Evolutionary conservation across 2,888 invertebrate genomes (phyloP), one percentile per base, ranked within the genome.

Genomic region (Eledona agricola): DNA sequence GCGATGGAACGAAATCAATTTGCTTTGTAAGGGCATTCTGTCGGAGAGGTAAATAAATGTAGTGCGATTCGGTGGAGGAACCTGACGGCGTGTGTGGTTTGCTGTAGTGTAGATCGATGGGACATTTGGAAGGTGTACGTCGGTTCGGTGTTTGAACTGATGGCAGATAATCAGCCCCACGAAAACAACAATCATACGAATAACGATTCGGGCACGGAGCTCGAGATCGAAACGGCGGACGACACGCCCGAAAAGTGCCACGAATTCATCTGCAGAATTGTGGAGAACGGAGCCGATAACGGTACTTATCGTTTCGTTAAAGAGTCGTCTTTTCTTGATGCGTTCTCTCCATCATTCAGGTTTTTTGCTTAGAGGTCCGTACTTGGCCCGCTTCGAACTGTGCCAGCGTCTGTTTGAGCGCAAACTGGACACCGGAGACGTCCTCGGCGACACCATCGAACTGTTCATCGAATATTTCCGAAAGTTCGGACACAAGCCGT

Each of bases 401-500:
- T 86, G 85, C 78, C 83, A 79, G 66, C 81, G 82, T 58, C 80
- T 86, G 69, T 78, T 78, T 4, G 77, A 79, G 25, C 75, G 78
- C 5, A 79, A 81, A 3, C 67, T 79, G 49, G 81, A 85, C 65
- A 81, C 84, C 0, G 67, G 54, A 7, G 74, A 77, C 38, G 69
- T 85, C 4, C 72, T 85, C 11, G 88, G 88, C 0, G 84, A 87
- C 65, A 81, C 84, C 7, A 77, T 84, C 6, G 85, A 88, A 12
- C 74, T 90, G 17, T 83, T 94, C 71, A 79, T 88, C 54, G 86
- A 89, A 63, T 96, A 94, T 77, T 89, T 91, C 62, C 71, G 79
- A 26, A 81, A 84, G 60, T 96, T 96, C 76, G 94, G 94, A 1
- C 85, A 89, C 65, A 93, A 93, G 70, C 86, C 89, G 0, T 93